Evolutionary conservation across 1,140 invertebrate species (phyloP).

Genomic region (Calliphora vicina): DNA sequence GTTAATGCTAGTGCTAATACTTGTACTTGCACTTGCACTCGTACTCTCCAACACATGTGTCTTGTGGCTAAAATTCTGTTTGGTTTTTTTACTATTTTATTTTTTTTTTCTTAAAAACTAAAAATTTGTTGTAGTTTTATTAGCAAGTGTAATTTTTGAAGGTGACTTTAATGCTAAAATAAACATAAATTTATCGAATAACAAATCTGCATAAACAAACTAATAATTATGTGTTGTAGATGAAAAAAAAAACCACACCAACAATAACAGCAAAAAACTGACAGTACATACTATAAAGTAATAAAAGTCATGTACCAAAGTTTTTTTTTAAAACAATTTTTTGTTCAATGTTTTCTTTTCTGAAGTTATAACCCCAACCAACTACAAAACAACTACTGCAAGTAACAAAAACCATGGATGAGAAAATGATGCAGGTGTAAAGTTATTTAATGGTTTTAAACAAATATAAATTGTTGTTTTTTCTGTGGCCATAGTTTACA

Average conservation of each 20-base stretch:
- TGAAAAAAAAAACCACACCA: background rate
- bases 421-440: conserved; percentile 2
- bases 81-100: no score
- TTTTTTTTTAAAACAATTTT: background rate
- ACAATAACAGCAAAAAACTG: background rate
- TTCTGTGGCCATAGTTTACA: no score
- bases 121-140: background rate
- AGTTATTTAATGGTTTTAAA: background rate
- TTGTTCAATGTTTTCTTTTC: background rate
- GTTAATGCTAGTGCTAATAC: background rate
- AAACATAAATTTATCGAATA: background rate
- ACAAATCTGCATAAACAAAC: background rate
- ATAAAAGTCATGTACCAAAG: background rate
- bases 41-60: background rate
- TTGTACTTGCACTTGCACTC: no score
- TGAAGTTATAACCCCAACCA: background rate
- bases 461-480: background rate
- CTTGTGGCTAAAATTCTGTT: background rate
- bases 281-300: background rate
- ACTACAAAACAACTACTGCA: background rate
- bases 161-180: background rate
- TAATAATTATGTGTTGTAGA: conserved; percentile 4
- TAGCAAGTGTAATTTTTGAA: background rate
- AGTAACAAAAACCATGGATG: background rate
- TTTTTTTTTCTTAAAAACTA: no score